Base-by-base conservation (phyloP, 2,888 invertebrate genomes). In the Lingula anatina region DNA sequence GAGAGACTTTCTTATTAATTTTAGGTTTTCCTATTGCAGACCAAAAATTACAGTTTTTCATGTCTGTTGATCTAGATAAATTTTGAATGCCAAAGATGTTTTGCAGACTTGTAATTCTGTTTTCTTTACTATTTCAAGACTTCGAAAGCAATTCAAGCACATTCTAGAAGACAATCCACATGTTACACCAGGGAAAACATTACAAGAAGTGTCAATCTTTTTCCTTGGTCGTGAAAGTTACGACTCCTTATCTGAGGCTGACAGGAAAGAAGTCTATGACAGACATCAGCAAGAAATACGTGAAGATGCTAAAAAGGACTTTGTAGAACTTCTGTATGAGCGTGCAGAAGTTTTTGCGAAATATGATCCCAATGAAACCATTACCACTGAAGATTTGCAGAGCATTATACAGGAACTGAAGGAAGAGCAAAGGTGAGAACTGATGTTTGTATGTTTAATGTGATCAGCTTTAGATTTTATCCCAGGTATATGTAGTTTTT, bases 181-280 rank as follows among this genome's bases (percentile, higher is more conserved):
- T 77, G 92, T 95, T 27, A 93, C 92, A 0, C 92, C 94, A 1
- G 95, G 95, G n/a, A 93, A 94, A 78, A 86, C 88, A 64, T 79
- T 95, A 57, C 86, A 88, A 0, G 95, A 95, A 78, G 91, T 93
- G 35, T 70, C 76, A 47, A 74, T 94, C 2, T 81, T 93, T 50
- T 88, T 96, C 71, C 89, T 93, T 87, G 95, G 94, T 0, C 83
- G 93, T 37, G 93, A 94, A 76, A 93, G 93, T 71, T 95, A 90
- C 76, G 93, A 93, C 77, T 89, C 90, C 12, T 81, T 96, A 46
- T 85, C 89, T 0, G 92, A 92, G 65, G 86, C 87, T 49, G 94
- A 95, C 72, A 89, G 90, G 68, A 88, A 90, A 71, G 84, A 89
- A 66, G 93, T 96, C 62, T 96, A 95, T 75, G 93, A 94, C 65